Base-by-base conservation (phyloP, 1,140 invertebrate species). In the Oscheius sp. region DNA sequence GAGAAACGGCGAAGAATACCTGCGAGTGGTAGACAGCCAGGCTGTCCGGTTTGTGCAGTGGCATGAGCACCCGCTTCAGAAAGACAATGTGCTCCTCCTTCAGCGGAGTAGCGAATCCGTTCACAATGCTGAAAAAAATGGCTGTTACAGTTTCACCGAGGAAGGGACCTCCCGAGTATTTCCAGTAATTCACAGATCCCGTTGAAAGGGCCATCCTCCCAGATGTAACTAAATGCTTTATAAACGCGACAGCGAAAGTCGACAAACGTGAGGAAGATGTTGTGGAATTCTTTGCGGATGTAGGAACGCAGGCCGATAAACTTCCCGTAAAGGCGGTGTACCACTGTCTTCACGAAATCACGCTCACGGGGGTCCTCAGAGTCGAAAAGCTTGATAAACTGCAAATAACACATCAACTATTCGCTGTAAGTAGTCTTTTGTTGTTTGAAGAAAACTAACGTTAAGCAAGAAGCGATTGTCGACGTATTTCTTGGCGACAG, bases 171-270 rank as follows among this genome's bases (percentile, higher is more conserved):
- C 84, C 94, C 61, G 83, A 99, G 89, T 85, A 99, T 98, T 89
- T 99, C 96, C 79, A 99, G 88, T 77, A 99, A 87, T 86, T 99
- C 96, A 46, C 93, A 95, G 84, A 98, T 94, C 74, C 96, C 96
- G 87, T 99, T 99, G 87, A 97, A 94, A 85, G 94, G 93, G 84
- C 99, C 95, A 31, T 95, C 99, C 88, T 99, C 95, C 87, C 98
- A 99, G 85, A 99, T 97, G 89, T 99, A 99, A 29, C 81, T 84
- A 31, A 82, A 68, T 84, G 82, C 65, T 83, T 83, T 10, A 26
- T 63, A 42, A 55, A 55, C 23, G 7, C n/a, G n/a, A n/a, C n/a
- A n/a, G n/a, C n/a, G n/a, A n/a, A n/a, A n/a, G n/a, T n/a, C n/a
- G n/a, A n/a, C n/a, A n/a, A n/a, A n/a, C n/a, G n/a, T n/a, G 28